A percentile compares a stretch with the other conserved stretches of the same genome.
phyloP scores from a whole-genome alignment of 2,888 invertebrate species.

The Pemphredon lugubris region DNA sequence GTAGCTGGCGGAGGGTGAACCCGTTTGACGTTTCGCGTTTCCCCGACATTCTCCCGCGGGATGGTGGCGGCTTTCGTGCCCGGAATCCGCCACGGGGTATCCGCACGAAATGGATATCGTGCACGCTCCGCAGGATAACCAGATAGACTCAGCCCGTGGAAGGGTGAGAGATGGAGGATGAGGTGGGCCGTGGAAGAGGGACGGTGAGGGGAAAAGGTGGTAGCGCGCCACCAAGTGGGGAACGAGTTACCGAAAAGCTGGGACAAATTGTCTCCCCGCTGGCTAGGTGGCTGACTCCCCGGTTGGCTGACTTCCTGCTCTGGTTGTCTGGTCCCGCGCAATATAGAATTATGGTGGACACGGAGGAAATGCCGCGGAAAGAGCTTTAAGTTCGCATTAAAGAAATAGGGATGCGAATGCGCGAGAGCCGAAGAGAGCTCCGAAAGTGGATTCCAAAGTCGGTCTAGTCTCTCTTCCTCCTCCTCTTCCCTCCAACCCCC shows the following conservation, averaged over 20 bases:
- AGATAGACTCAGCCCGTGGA: slow-evolving; percentile 43
- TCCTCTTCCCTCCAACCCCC: background rate
- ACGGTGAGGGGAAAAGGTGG: slow-evolving; percentile 6
- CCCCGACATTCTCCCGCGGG: slow-evolving; percentile 63
- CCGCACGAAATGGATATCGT: slow-evolving; percentile 66
- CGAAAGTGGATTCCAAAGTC: background rate
- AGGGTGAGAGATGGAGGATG: slow-evolving; percentile 15
- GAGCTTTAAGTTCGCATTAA: slow-evolving; percentile 20
- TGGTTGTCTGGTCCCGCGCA: slow-evolving; percentile 19
- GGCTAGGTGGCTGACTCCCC: slow-evolving; percentile 18
- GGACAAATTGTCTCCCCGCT: slow-evolving; percentile 61
- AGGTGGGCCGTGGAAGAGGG: slow-evolving; percentile 5
- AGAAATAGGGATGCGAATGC: slow-evolving; percentile 15
- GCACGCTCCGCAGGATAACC: slow-evolving; percentile 64
- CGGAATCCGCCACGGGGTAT: slow-evolving; percentile 65
- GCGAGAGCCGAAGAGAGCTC: background rate
- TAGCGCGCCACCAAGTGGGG: slow-evolving; percentile 5
- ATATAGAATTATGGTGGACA: slow-evolving; percentile 37
- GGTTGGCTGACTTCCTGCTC: slow-evolving; percentile 24
- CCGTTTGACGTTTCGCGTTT: slow-evolving; percentile 66
- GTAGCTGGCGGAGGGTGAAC: slow-evolving; percentile 20
- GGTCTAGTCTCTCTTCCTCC: background rate
- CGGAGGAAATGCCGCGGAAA: slow-evolving; percentile 19
- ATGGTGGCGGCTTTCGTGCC: slow-evolving; percentile 61
- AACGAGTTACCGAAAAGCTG: slow-evolving; percentile 62